Evolutionary conservation across 2,888 invertebrate genomes (phyloP).

Genomic region (Chrysolina americana): DNA sequence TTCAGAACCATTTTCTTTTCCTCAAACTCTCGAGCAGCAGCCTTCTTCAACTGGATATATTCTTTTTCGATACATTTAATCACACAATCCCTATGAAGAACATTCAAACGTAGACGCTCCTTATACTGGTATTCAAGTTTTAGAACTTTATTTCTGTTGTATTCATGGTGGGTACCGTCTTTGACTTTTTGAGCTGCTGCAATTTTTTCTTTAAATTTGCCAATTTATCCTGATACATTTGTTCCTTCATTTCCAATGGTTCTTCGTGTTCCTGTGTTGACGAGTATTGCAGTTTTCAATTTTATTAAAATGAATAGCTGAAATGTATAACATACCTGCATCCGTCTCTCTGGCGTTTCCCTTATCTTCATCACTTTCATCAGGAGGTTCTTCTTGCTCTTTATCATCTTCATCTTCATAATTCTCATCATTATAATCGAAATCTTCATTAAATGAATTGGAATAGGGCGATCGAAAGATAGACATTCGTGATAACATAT

Average conservation of each 20-base stretch:
- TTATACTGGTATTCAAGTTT: constrained; percentile 86
- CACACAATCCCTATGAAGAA: constrained; percentile 83
- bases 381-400: constrained; percentile 75
- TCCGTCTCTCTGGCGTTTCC: constrained; percentile 98
- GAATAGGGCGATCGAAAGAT: constrained; percentile 80
- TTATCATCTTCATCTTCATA: constrained; percentile 81
- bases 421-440: constrained; percentile 82
- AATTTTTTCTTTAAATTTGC: constrained; percentile 90
- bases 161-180: constrained; percentile 84
- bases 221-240: constrained; percentile 93
- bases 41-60: constrained; percentile 89
- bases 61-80: constrained; percentile 90
- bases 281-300: constrained; percentile 5
- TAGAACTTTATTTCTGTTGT: constrained; percentile 84
- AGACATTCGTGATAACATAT: constrained; percentile 70
- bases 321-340: constrained; percentile 70
- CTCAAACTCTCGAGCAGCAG: constrained; percentile 93
- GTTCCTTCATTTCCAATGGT: constrained; percentile 89
- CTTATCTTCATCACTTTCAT: constrained; percentile 82
- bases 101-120: constrained; percentile 85
- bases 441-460: constrained; percentile 76
- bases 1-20: constrained; percentile 93
- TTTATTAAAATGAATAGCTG: background rate
- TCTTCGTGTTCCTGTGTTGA: constrained; percentile 76
- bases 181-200: constrained; percentile 89